phyloP scores from a whole-genome alignment of 2,797 vertebrate genomes.

The Scyliorhinus canicula region DNA sequence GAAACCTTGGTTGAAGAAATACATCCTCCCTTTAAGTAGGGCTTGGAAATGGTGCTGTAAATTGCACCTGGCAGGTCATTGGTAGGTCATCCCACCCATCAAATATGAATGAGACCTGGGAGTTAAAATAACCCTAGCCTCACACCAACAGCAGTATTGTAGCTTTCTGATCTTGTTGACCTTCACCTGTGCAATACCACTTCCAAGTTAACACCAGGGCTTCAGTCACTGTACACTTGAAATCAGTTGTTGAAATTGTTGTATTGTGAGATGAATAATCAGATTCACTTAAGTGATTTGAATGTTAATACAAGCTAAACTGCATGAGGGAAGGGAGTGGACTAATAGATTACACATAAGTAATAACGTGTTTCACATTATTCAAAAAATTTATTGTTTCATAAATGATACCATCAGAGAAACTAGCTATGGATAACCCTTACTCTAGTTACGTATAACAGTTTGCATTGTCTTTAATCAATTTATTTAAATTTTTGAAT shows the following conservation, averaged over 20 bases:
- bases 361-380: neutral
- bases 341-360: neutral
- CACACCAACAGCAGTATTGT: neutral
- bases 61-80: neutral
- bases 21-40: neutral
- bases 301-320: neutral
- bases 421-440: neutral
- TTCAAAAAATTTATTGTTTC: neutral
- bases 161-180: neutral
- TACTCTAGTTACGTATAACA: too few species aligned
- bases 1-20: neutral
- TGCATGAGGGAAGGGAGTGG: neutral
- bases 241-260: too few species aligned
- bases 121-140: neutral
- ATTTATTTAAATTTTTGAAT: neutral
- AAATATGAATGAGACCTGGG: neutral
- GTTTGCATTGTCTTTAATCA: neutral
- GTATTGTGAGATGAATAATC: neutral
- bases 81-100: neutral
- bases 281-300: neutral
- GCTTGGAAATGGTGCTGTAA: neutral
- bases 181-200: neutral
- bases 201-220: neutral
- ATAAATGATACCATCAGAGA: neutral
- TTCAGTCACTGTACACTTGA: neutral